Base-by-base conservation (phyloP, 2,113 vertebrate genomes). In the Saccopteryx bilineata region DNA sequence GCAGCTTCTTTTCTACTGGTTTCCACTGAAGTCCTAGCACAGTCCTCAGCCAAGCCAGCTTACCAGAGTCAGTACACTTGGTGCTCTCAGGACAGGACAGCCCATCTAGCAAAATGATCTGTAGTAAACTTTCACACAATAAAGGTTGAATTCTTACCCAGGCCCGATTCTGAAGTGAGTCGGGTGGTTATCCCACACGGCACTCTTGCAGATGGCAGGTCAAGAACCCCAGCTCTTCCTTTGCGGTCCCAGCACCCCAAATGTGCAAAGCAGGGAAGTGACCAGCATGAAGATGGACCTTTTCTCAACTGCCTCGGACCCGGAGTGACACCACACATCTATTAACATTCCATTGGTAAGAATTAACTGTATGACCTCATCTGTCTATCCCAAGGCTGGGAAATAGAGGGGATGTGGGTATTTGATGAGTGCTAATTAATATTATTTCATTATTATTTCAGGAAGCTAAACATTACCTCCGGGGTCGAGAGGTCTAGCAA, bases 391-490 rank as follows among this genome's bases (percentile, higher is more conserved):
- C 1, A 0, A 61, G 86, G 46, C 85, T 90, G 46, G 66, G 75
- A 84, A 94, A 92, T 52, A 76, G 14, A 78, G 46, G 79, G 85
- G 71, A 82, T 24, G 28, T 80, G 66, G 75, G 79, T 88, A 84
- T 90, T 94, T 79, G 50, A 63, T 87, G 68, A 72, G 14, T 31
- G 87, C 28, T 90, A 68, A 97, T 95, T 95, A 94, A 78, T 89
- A 95, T 68, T 81, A 78, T 72, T 96, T 88, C 48, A 84, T 90
- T 80, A 96, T 96, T 91, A 79, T 94, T 92, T 95, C 60, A 90
- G 58, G 61, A 97, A 96, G 48, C 61, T 82, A 96, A 96, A 87
- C 39, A 94, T 92, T 72, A 83, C 84, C 89, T 90, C 69, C 80
- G 39, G 65, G 21, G 18, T 94, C 56, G 69, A 33, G 89, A 81